Percentiles rank a stretch among this genome's conserved stretches.
phyloP scores from a whole-genome alignment of 2,113 vertebrate genomes.

The Salvelinus sp. region DNA sequence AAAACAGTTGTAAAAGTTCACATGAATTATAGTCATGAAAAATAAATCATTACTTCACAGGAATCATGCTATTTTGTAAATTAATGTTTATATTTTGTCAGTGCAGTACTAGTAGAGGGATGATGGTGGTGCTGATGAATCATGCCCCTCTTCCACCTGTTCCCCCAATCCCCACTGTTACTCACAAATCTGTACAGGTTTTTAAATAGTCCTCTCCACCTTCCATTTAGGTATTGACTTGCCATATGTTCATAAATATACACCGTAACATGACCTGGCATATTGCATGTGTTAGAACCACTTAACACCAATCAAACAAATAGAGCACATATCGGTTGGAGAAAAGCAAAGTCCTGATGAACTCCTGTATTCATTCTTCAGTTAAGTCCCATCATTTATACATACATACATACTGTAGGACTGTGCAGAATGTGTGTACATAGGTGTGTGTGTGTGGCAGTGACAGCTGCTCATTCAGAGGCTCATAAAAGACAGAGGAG shows the following conservation, averaged over 20 bases:
- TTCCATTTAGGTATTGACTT: neutral
- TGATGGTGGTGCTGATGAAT: constrained; percentile 68
- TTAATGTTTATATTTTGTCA: neutral
- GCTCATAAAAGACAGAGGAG: neutral
- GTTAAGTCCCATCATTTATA: neutral
- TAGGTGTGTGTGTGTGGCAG: neutral
- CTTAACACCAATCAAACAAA: neutral
- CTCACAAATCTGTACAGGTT: neutral
- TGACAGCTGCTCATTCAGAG: neutral
- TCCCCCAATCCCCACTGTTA: neutral
- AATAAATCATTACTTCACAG: neutral
- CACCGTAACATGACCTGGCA: neutral
- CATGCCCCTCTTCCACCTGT: constrained; percentile 24
- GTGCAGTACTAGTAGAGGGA: constrained; percentile 48
- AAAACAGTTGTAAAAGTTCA: neutral
- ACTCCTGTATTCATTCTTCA: neutral
- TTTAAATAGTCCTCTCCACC: neutral
- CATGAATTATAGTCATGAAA: neutral
- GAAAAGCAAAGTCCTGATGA: neutral
- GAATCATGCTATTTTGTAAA: neutral
- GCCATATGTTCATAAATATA: neutral
- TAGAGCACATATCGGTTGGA: neutral
- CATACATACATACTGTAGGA: neutral
- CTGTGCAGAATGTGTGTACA: neutral
- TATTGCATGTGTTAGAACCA: neutral